A percentile compares a stretch with the other conserved stretches of the same genome.
Conservation (phyloP, 2,888 invertebrate species). For the Lottia scabra region DNA sequence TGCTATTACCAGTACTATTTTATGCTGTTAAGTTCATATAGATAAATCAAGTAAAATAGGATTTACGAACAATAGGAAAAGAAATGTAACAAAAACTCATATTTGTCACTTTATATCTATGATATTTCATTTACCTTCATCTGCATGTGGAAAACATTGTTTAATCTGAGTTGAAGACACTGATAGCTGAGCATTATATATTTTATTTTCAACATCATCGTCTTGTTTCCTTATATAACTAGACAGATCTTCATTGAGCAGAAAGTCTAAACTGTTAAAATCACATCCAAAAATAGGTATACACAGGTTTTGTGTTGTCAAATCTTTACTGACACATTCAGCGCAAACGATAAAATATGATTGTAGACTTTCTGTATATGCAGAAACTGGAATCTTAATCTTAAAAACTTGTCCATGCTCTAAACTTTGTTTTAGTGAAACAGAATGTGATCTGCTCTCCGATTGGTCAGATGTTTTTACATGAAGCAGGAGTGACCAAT, state of each 20-base stretch:
- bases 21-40: too few relatives aligned
- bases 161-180: background rate
- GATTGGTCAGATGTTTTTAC: background rate
- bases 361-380: background rate
- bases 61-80: too few relatives aligned
- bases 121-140: too few relatives aligned
- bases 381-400: background rate
- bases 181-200: background rate
- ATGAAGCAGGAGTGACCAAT: background rate
- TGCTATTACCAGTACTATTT: too few relatives aligned
- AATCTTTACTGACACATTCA: background rate
- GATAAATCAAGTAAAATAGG: too few relatives aligned
- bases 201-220: background rate
- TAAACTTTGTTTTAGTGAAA: background rate
- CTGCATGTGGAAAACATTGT: too few relatives aligned
- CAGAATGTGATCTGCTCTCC: background rate
- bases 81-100: too few relatives aligned
- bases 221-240: too few relatives aligned
- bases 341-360: background rate
- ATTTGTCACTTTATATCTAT: too few relatives aligned
- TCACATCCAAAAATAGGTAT: background rate
- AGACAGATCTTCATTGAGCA: background rate
- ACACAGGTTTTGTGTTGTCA: background rate
- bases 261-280: background rate
- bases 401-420: background rate